Conservation (phyloP, 2,113 vertebrate genomes). For the Tiliqua scincoides region DNA sequence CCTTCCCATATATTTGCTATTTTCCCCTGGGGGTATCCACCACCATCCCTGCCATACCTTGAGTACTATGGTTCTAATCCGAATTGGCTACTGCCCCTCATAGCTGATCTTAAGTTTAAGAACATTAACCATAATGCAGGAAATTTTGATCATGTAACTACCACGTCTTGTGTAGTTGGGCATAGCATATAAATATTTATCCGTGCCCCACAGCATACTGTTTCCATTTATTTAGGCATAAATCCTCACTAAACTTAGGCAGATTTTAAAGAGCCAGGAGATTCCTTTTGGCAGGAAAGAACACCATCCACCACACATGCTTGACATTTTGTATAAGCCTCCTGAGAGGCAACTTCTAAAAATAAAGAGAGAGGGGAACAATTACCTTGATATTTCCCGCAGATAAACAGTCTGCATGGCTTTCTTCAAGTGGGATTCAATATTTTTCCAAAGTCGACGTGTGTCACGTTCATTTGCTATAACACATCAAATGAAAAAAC, state of each 20-base stretch:
- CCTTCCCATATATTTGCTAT: too few species aligned
- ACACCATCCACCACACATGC: neutral
- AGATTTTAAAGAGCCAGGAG: neutral
- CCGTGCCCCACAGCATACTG: neutral
- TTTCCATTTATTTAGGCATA: neutral
- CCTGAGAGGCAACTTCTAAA: constrained; percentile 10
- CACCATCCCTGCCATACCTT: neutral
- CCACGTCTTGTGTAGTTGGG: neutral
- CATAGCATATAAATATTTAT: neutral
- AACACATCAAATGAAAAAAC: neutral
- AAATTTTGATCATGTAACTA: neutral
- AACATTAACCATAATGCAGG: neutral
- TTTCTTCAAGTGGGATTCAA: constrained; percentile 96
- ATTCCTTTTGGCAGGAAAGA: constrained; percentile 10
- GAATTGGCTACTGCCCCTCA: neutral
- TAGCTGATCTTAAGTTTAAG: neutral
- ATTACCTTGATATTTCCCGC: constrained; percentile 93
- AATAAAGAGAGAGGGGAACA: constrained; percentile 2
- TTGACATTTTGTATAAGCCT: neutral
- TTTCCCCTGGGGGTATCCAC: neutral
- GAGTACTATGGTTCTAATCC: too few species aligned
- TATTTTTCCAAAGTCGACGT: constrained; percentile 94
- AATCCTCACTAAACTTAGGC: neutral
- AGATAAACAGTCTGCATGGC: constrained; percentile 98
- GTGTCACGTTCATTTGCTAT: constrained; percentile 90